Evolutionary conservation across 2,113 vertebrate species (phyloP).

Genomic region (Phoenicopterus ruber): DNA sequence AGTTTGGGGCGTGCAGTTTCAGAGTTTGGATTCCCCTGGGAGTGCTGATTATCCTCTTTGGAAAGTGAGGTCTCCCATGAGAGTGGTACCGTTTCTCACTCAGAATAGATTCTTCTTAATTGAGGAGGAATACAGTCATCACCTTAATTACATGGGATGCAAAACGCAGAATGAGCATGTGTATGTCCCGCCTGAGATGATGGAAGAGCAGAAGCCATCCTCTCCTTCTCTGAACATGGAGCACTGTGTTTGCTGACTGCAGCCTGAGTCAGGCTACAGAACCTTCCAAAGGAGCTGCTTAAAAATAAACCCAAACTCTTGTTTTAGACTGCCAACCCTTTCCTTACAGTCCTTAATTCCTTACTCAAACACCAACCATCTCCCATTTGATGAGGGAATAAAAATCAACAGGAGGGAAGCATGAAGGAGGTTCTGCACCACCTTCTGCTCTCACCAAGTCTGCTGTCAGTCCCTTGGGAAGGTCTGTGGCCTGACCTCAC

Average conservation of each 20-base stretch:
- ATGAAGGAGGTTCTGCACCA: background rate
- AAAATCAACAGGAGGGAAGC: background rate
- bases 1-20: background rate
- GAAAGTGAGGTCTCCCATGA: background rate
- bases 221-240: background rate
- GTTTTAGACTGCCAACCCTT: background rate
- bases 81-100: rapidly evolving
- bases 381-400: background rate
- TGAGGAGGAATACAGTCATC: background rate
- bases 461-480: rapidly evolving
- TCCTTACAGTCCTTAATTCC: background rate
- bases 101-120: background rate
- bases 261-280: background rate
- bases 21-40: background rate
- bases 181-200: background rate
- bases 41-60: background rate
- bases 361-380: background rate
- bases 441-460: background rate
- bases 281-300: background rate
- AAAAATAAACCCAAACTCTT: background rate
- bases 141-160: background rate
- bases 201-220: background rate
- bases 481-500: background rate
- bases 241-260: background rate
- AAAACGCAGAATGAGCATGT: background rate